These are phyloP conservation scores for Tachystola acroxantha DNA, from an alignment of 2,888 invertebrate genomes.

Conservation along the genomic window DNA sequence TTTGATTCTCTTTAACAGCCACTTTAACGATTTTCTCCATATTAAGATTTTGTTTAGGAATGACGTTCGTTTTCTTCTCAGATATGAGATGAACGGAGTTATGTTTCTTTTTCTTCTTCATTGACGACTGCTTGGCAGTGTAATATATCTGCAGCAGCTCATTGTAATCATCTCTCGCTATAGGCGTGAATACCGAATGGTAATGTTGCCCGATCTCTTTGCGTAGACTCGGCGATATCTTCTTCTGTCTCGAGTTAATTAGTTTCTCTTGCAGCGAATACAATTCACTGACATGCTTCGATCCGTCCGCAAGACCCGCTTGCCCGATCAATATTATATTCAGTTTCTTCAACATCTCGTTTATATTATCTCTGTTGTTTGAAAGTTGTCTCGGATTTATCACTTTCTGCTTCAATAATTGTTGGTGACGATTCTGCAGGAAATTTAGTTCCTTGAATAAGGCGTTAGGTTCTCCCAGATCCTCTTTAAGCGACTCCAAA, in stretches of 20 bases:
- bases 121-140: constrained; percentile 17
- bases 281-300: constrained; percentile 60
- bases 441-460: constrained; percentile 60
- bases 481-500: constrained; percentile 50
- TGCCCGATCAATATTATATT: constrained; percentile 80
- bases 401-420: constrained; percentile 48
- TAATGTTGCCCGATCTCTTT: constrained; percentile 72
- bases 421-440: constrained; percentile 60
- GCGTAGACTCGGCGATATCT: constrained; percentile 53
- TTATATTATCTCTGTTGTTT: constrained; percentile 56
- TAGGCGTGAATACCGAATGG: constrained; percentile 68
- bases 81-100: constrained; percentile 27
- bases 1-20: not conserved
- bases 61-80: constrained; percentile 28
- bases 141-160: constrained; percentile 52
- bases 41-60: constrained; percentile 20
- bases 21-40: constrained; percentile 2
- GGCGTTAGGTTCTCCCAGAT: constrained; percentile 71
- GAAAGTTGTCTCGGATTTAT: constrained; percentile 44
- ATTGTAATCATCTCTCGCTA: constrained; percentile 54
- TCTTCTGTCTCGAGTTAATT: constrained; percentile 39
- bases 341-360: constrained; percentile 60
- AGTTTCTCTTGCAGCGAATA: constrained; percentile 47
- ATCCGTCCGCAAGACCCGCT: constrained; percentile 75
- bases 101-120: constrained; percentile 25